Base-by-base conservation (phyloP, 2,113 vertebrate genomes). In the Cochlearius cochlearius region DNA sequence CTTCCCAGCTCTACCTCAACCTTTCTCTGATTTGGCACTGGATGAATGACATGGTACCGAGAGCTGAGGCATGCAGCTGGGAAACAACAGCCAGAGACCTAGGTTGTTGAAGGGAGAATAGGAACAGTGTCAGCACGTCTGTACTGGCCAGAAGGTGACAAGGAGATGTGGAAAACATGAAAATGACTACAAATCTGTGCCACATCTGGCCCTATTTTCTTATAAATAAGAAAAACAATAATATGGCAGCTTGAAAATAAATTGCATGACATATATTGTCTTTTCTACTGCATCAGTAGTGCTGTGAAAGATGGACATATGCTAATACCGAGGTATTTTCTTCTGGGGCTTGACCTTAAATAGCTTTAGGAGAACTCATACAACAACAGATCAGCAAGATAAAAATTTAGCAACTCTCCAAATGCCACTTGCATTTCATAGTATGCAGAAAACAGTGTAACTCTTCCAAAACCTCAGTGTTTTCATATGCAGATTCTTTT, bases 401-500 rank as follows among this genome's bases (percentile, higher is more conserved):
- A 56, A 90, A 93, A 83, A 86, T 50, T 59, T 59, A 84, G 32
- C n/a, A 55, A 38, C n/a, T 74, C 53, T 95, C 30, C 49, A 91
- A 95, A 91, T 94, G 55, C 29, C 47, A 67, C 76, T 92, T 88
- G n/a, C 39, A 89, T 95, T 83, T 92, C 41, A 47, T 14, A 81
- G 29, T 34, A 34, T 52, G 16, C 41, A 95, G 41, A 81, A 89
- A 92, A 71, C 72, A 63, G 56, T 52, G 68, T 77, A 67, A 81
- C 41, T 92, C 83, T 91, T 94, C 58, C 45, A 81, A 96, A 94
- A 56, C 36, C 23, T 73, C 50, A 13, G 22, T 81, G 68, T 78
- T 91, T 92, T 91, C 67, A 92, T 81, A 94, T 92, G 89, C 43
- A 89, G 83, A 94, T 95, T 71, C 76, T 86, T 15, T 96, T 94